phyloP scores from a whole-genome alignment of 2,888 invertebrate genomes.

The Platycheirus albimanus region DNA sequence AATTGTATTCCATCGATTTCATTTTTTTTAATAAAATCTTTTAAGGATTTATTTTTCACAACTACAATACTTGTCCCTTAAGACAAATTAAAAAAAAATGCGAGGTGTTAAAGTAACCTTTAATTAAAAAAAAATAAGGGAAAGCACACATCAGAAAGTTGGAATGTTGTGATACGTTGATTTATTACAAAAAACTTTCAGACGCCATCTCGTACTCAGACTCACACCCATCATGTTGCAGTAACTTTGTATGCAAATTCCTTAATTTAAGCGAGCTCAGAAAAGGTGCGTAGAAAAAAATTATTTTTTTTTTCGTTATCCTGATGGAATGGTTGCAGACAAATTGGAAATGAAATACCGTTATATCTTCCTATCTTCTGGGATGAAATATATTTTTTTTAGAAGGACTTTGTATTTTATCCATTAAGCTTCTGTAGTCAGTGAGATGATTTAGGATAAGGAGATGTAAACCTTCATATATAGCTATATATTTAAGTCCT shows the following conservation, averaged over 20 bases:
- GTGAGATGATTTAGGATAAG: constrained; percentile 4
- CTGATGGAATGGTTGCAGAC: constrained; percentile 14
- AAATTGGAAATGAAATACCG: constrained; percentile 20
- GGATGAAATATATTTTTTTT: not conserved
- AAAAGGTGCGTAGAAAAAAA: constrained; percentile 12
- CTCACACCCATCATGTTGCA: constrained; percentile 2
- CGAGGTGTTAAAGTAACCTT: not conserved
- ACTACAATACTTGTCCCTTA: too few relatives aligned
- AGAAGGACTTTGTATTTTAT: constrained; percentile 7
- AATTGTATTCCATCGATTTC: too few relatives aligned
- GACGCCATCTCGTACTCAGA: not conserved
- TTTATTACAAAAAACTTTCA: constrained; percentile 22
- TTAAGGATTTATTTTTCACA: too few relatives aligned
- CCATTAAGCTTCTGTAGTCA: constrained; percentile 37
- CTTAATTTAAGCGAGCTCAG: constrained; percentile 5
- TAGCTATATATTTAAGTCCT: constrained; percentile 29
- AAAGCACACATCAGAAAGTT: not conserved
- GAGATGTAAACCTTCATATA: constrained; percentile 7
- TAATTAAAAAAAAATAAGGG: not conserved
- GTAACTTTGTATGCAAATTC: constrained; percentile 20
- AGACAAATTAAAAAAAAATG: not conserved
- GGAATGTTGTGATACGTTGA: constrained; percentile 10
- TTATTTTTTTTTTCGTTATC: not conserved
- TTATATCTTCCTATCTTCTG: not conserved
- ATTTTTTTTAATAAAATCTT: too few relatives aligned